Evolutionary conservation across 2,888 invertebrate species (phyloP).

Genomic region (Coleophora deauratella): DNA sequence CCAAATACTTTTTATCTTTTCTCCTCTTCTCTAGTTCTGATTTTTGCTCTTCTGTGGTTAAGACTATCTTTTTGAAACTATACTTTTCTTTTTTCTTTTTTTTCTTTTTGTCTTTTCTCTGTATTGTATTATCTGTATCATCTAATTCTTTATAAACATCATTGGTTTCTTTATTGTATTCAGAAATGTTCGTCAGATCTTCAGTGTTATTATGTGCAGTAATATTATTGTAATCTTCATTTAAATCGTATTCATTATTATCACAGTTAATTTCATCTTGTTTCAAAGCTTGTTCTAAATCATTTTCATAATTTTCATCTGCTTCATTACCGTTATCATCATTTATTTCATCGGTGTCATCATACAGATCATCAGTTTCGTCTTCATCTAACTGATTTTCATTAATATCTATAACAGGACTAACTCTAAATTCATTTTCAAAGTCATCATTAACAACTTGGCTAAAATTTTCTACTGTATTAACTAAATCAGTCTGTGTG

Average conservation of each 20-base stretch:
- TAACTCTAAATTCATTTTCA: background rate
- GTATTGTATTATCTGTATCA: conserved; percentile 2
- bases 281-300: conserved; percentile 4
- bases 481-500: background rate
- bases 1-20: conserved; percentile 48
- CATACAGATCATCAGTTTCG: background rate
- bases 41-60: conserved; percentile 54
- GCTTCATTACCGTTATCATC: conserved; percentile 8
- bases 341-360: conserved; percentile 1
- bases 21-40: conserved; percentile 45
- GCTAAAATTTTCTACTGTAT: background rate
- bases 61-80: conserved; percentile 34
- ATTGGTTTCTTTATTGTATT: conserved; percentile 1
- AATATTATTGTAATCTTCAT: conserved; percentile 8
- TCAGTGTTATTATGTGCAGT: background rate
- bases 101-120: conserved; percentile 18
- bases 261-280: conserved; percentile 8
- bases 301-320: conserved; percentile 12
- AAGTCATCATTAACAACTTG: background rate
- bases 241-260: conserved; percentile 11
- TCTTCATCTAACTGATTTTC: background rate
- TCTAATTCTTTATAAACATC: conserved; percentile 4
- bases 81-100: conserved; percentile 26
- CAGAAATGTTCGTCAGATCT: background rate
- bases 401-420: background rate